phyloP scores from a whole-genome alignment of 2,113 vertebrate species.

The Budorcas taxicolor region DNA sequence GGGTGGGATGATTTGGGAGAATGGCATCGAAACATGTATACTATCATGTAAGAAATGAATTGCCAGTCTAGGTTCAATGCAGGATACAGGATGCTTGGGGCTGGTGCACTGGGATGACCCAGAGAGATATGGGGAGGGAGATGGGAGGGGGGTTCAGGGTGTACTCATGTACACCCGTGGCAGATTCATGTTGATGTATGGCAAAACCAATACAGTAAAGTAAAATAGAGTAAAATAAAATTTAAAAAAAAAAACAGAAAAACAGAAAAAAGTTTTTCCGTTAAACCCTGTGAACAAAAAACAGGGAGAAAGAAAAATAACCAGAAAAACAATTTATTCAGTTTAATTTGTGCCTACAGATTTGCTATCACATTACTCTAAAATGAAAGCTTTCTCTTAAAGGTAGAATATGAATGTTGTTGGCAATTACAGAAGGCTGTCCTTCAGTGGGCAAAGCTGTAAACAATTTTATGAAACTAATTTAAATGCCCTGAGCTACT shows the following conservation, averaged over 20 bases:
- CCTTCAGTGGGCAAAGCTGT: background rate
- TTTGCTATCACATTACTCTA: background rate
- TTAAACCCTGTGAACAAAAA: background rate
- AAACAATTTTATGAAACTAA: background rate
- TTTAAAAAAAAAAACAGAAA: no score
- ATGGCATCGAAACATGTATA: no score
- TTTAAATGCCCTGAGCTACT: background rate
- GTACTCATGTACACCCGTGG: no score
- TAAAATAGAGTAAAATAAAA: no score
- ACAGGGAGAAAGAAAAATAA: background rate
- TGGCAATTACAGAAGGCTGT: background rate
- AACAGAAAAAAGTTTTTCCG: background rate
- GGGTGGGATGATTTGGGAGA: no score
- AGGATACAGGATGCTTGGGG: no score
- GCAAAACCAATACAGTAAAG: no score
- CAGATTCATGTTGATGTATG: no score
- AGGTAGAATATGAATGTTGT: background rate
- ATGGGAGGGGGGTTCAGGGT: no score
- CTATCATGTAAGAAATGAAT: no score
- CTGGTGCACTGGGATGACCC: no score
- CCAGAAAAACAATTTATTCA: background rate
- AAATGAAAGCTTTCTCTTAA: background rate
- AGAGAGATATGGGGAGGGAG: no score
- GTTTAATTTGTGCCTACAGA: background rate
- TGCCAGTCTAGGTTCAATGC: rapidly evolving